Conservation (phyloP, 2,888 invertebrate species). For the Cataglyphis cursor region DNA sequence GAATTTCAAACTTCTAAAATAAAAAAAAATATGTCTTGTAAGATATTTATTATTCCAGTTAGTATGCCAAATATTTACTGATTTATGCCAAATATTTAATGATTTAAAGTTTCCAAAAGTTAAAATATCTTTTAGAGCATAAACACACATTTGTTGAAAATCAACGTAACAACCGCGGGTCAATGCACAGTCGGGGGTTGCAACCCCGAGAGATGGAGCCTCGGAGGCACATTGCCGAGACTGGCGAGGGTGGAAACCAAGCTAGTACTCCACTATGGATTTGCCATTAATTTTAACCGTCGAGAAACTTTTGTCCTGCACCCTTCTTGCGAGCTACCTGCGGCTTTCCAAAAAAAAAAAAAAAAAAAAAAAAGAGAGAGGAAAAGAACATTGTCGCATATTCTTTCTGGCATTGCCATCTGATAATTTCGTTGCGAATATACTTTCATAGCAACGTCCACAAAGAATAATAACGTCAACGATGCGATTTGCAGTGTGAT, state of each 20-base stretch:
- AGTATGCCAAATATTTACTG: neutral
- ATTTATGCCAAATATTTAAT: neutral
- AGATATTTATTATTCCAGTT: neutral
- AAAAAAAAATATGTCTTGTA: slow-evolving; percentile 1
- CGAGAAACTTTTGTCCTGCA: slow-evolving; percentile 81
- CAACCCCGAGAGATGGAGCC: slow-evolving; percentile 74
- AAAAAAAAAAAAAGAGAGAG: neutral
- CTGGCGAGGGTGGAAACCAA: slow-evolving; percentile 65
- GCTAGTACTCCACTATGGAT: slow-evolving; percentile 83
- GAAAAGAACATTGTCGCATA: slow-evolving; percentile 45
- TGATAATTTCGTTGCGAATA: slow-evolving; percentile 51
- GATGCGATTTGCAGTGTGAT: slow-evolving; percentile 3
- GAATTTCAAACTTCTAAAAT: neutral
- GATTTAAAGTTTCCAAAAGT: neutral
- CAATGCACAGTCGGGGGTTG: slow-evolving; percentile 30
- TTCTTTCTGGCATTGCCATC: slow-evolving; percentile 55
- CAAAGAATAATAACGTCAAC: slow-evolving; percentile 17
- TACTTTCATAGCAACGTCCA: neutral
- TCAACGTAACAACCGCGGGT: slow-evolving; percentile 24
- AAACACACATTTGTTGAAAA: neutral
- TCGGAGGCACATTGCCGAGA: slow-evolving; percentile 46
- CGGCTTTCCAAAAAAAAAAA: slow-evolving; percentile 73
- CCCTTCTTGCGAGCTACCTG: slow-evolving; percentile 76
- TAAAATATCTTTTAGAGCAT: neutral
- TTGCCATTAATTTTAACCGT: slow-evolving; percentile 84